Percentiles rank a stretch among this genome's conserved stretches.
These are phyloP conservation scores for Ostrea denselamellosa DNA, from an alignment of 1,140 invertebrate species.

Conservation along the genomic window DNA sequence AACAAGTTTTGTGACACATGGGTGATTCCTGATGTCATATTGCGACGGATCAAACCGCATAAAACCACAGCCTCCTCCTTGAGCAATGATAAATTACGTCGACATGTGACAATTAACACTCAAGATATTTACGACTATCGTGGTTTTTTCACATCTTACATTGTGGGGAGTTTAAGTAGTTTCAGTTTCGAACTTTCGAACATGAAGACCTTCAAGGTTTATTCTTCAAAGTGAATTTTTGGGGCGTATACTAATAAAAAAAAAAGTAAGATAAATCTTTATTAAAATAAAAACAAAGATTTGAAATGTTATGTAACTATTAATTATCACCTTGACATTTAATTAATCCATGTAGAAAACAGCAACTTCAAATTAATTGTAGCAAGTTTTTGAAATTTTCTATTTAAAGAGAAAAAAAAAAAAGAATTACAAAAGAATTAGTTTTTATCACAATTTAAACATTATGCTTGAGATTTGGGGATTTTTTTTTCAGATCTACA, in stretches of 20 bases:
- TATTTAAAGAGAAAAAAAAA: too few species aligned
- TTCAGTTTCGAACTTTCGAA: not conserved
- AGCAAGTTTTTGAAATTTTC: too few species aligned
- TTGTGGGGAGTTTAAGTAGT: not conserved
- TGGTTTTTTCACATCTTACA: not conserved
- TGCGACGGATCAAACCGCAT: slow-evolving; percentile 1
- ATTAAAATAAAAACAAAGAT: too few species aligned
- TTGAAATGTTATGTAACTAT: too few species aligned
- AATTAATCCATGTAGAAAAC: too few species aligned
- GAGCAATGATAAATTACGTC: slow-evolving; percentile 30
- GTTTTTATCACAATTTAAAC: too few species aligned
- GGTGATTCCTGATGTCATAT: slow-evolving; percentile 24
- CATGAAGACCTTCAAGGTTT: not conserved
- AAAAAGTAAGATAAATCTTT: too few species aligned
- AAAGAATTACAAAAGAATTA: too few species aligned
- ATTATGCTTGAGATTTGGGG: too few species aligned
- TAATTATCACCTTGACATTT: too few species aligned
- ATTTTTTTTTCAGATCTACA: too few species aligned
- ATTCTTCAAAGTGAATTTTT: not conserved
- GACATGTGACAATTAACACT: slow-evolving; percentile 13
- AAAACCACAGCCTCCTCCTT: slow-evolving; percentile 19
- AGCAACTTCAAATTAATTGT: too few species aligned
- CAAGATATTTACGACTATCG: not conserved
- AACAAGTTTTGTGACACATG: slow-evolving; percentile 20
- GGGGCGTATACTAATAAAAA: not conserved